Conservation (phyloP, 2,113 vertebrate species). For the Plotosus lineatus region DNA sequence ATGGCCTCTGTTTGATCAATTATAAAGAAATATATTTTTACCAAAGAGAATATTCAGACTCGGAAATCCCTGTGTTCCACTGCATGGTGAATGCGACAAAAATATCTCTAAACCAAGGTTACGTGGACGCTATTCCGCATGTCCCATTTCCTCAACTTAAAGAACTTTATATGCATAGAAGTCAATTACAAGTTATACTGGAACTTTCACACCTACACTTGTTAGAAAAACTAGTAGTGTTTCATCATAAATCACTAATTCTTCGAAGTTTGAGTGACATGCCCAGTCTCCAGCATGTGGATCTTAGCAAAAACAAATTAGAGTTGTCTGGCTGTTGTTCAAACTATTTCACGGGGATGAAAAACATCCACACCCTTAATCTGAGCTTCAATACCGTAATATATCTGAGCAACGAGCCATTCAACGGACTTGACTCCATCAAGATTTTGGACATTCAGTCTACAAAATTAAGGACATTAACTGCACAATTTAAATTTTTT, state of each 20-base stretch:
- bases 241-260: constrained; percentile 46
- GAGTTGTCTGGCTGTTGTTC: constrained; percentile 58
- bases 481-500: constrained; percentile 63
- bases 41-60: rapidly evolving
- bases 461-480: constrained; percentile 53
- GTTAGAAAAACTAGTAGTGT: constrained; percentile 70
- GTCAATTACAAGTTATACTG: constrained; percentile 45
- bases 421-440: constrained; percentile 59
- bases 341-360: rapidly evolving
- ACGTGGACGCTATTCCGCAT: rapidly evolving
- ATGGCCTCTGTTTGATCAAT: constrained; percentile 67
- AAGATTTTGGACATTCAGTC: constrained; percentile 69
- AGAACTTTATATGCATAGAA: constrained; percentile 59
- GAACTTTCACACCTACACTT: constrained; percentile 43
- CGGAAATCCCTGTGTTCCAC: constrained; percentile 50
- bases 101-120: constrained; percentile 55
- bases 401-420: constrained; percentile 48
- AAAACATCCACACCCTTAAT: constrained; percentile 68
- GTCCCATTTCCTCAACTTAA: constrained; percentile 55
- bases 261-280: neutral
- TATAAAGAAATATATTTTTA: constrained; percentile 64
- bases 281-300: constrained; percentile 62
- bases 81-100: constrained; percentile 68
- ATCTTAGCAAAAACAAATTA: constrained; percentile 71
- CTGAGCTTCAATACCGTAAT: constrained; percentile 73